Evolutionary conservation across 2,888 invertebrate species (phyloP).

Genomic region (Yponomeuta sedellus): DNA sequence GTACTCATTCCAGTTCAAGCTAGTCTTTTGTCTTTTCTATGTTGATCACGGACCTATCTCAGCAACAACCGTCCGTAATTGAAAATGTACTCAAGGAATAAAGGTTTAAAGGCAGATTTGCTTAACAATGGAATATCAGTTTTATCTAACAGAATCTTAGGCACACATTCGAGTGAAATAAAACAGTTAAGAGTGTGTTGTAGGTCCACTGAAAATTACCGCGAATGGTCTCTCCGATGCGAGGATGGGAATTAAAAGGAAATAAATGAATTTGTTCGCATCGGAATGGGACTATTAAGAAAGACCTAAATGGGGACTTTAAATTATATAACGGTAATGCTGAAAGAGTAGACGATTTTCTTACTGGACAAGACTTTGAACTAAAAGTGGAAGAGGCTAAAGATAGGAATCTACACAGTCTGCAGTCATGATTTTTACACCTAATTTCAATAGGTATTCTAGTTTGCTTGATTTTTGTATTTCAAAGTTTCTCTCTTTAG

Average conservation of each 20-base stretch:
- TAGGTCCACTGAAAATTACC: background rate
- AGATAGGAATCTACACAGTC: too few species aligned
- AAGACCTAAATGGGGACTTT: background rate
- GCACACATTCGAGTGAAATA: background rate
- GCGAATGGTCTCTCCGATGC: background rate
- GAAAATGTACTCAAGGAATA: background rate
- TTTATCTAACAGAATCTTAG: background rate
- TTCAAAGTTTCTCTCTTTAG: too few species aligned
- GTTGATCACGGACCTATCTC: background rate
- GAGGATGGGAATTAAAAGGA: background rate
- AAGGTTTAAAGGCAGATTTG: background rate
- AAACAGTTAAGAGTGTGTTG: background rate
- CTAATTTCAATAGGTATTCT: too few species aligned
- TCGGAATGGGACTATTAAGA: background rate
- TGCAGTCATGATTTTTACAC: too few species aligned
- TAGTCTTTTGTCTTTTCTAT: background rate
- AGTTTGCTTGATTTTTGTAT: too few species aligned
- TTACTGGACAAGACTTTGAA: background rate
- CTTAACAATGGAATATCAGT: background rate
- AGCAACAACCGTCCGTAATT: background rate
- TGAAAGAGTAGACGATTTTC: background rate
- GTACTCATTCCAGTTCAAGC: background rate
- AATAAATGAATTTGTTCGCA: conserved; percentile 1
- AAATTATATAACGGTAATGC: background rate
- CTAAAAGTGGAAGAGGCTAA: background rate